A percentile compares a stretch with the other conserved stretches of the same genome.
phyloP scores from a whole-genome alignment of 2,797 vertebrate species.

The Enteromius viviparus region DNA sequence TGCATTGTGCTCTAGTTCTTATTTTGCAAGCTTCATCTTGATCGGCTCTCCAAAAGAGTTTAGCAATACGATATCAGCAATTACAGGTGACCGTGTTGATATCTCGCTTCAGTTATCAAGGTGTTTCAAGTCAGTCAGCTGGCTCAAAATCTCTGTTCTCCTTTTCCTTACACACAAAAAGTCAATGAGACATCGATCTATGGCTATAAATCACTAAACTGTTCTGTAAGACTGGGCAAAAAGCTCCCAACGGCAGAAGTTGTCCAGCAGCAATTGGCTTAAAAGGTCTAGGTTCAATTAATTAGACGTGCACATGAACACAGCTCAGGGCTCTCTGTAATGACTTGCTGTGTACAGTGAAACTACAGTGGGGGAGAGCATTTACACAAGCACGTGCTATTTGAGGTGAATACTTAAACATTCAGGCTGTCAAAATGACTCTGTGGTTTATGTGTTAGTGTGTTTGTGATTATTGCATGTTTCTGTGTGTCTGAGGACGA shows the following conservation, averaged over 20 bases:
- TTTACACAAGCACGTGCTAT: neutral
- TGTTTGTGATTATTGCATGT: neutral
- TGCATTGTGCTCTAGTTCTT: neutral
- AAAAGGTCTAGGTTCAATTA: constrained; percentile 43
- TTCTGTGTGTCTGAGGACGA: neutral
- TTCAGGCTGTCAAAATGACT: constrained; percentile 55
- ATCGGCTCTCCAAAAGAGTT: neutral
- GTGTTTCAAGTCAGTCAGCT: neutral
- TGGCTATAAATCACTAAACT: neutral
- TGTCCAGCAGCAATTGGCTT: neutral
- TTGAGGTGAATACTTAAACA: constrained; percentile 15
- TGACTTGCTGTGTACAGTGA: constrained; percentile 32
- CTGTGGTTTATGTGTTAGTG: constrained; percentile 20
- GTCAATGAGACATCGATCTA: neutral
- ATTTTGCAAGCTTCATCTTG: neutral
- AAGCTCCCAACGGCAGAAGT: neutral
- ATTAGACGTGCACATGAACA: constrained; percentile 13
- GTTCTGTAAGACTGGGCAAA: neutral
- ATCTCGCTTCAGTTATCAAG: neutral
- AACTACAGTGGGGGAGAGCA: constrained; percentile 11
- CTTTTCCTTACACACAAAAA: neutral
- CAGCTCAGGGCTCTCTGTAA: constrained; percentile 15
- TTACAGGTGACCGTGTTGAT: neutral
- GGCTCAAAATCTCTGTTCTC: neutral
- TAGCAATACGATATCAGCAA: neutral